Evolutionary conservation across 2,888 invertebrate genomes (phyloP).

Genomic region (Hydriomena furcata): DNA sequence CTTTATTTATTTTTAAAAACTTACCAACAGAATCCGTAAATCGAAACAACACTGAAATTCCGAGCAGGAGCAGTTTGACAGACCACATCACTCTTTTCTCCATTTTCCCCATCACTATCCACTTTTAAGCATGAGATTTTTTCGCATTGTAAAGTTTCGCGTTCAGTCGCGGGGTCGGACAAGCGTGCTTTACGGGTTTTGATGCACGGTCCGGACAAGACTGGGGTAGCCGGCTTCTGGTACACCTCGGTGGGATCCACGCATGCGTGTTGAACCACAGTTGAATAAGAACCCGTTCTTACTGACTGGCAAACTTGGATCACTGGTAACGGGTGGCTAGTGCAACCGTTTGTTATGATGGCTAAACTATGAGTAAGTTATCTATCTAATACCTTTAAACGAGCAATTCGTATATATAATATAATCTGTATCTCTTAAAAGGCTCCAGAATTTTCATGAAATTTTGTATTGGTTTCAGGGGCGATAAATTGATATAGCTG

Average conservation of each 20-base stretch:
- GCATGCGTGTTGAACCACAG: conserved; percentile 23
- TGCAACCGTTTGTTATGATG: not conserved
- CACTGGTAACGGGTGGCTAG: not conserved
- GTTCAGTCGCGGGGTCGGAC: not conserved
- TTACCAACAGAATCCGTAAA: conserved; percentile 76
- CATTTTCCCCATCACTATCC: conserved; percentile 39
- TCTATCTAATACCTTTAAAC: too few species aligned
- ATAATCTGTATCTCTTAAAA: too few species aligned
- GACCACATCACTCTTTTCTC: conserved; percentile 61
- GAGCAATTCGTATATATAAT: too few species aligned
- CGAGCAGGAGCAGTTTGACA: conserved; percentile 58
- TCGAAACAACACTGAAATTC: conserved; percentile 74
- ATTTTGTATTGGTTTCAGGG: too few species aligned
- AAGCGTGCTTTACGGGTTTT: conserved; percentile 10
- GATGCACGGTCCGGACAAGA: conserved; percentile 15
- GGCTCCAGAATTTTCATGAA: too few species aligned
- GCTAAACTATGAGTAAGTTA: too few species aligned
- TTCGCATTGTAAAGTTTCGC: conserved; percentile 30
- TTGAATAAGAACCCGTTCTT: not conserved
- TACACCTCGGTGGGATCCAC: conserved; percentile 1
- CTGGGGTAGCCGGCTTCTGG: conserved; percentile 15
- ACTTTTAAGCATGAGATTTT: conserved; percentile 17
- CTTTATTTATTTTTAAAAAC: conserved; percentile 43
- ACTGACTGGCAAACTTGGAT: too few species aligned
- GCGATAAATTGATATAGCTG: too few species aligned